Percentiles rank a stretch among this genome's conserved stretches.
Evolutionary conservation across 2,888 invertebrate species (phyloP).

Genomic region (Cryptus armator): DNA sequence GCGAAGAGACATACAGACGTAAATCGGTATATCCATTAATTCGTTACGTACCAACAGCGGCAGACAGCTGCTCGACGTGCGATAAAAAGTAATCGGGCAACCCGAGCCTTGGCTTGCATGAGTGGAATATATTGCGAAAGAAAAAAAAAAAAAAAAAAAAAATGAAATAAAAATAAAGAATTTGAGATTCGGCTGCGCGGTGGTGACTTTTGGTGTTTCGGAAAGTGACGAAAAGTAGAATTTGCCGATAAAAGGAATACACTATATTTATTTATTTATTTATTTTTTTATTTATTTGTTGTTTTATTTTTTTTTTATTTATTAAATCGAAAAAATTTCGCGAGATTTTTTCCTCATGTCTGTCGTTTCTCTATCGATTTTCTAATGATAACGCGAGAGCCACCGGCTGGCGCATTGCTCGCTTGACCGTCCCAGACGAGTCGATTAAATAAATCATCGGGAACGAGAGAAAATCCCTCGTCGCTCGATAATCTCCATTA

Average conservation of each 20-base stretch:
- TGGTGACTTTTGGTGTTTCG: too few relatives aligned
- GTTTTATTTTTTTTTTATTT: too few relatives aligned
- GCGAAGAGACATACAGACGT: neutral
- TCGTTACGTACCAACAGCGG: neutral
- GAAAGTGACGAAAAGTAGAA: too few relatives aligned
- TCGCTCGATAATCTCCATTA: slow-evolving; percentile 58
- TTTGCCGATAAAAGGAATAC: too few relatives aligned
- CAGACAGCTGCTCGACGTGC: neutral
- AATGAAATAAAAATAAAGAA: neutral
- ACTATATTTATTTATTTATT: too few relatives aligned
- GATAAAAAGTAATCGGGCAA: neutral
- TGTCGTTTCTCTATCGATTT: neutral
- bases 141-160: neutral
- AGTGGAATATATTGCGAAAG: neutral
- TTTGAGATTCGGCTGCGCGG: too few relatives aligned
- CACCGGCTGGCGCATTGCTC: neutral
- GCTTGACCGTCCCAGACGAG: slow-evolving; percentile 29
- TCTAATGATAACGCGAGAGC: neutral
- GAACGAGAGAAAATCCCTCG: neutral
- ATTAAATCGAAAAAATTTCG: neutral
- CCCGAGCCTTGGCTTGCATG: neutral
- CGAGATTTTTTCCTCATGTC: neutral
- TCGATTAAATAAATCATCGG: slow-evolving; percentile 59
- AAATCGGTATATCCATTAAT: neutral
- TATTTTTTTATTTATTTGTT: too few relatives aligned